Evolutionary conservation across 35 echinoderm and acorn worm genomes (phyloP).

Genomic region (Eucidaris tribuloides): DNA sequence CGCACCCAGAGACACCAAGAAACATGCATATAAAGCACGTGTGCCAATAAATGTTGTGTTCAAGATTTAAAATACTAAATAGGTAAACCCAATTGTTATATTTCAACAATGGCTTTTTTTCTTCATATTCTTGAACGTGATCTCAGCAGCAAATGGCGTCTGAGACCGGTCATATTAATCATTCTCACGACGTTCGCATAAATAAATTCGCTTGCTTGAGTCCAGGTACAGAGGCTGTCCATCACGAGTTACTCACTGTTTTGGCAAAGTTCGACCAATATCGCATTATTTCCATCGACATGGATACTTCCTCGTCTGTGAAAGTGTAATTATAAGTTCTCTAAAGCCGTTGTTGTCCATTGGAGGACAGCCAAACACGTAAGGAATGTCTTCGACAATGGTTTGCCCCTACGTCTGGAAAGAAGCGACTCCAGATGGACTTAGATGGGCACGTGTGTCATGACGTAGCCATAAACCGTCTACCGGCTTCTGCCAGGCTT

Average conservation of each 20-base stretch:
- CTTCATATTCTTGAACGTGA: no score
- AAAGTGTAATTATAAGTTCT: not conserved
- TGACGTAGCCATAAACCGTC: not conserved
- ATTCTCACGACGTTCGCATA: no score
- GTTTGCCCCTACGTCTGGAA: not conserved
- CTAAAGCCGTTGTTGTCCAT: not conserved
- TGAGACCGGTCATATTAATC: no score
- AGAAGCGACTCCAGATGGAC: not conserved
- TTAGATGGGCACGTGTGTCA: constrained; percentile 7
- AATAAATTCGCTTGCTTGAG: no score
- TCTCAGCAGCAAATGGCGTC: no score
- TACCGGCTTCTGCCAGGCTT: not conserved
- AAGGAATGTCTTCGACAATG: constrained; percentile 13
- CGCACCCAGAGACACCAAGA: no score
- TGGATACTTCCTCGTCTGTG: not conserved
- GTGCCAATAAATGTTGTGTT: no score
- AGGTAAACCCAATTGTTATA: no score
- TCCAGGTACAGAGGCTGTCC: no score
- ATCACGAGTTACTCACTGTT: not conserved
- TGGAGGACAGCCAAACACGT: constrained; percentile 2
- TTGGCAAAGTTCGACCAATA: constrained; percentile 22
- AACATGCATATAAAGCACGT: no score
- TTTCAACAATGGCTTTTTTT: no score
- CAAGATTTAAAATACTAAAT: no score
- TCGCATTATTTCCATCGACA: not conserved